These are phyloP conservation scores for Sphinx pinastri DNA, from an alignment of 2,888 invertebrate genomes.

Conservation along the genomic window DNA sequence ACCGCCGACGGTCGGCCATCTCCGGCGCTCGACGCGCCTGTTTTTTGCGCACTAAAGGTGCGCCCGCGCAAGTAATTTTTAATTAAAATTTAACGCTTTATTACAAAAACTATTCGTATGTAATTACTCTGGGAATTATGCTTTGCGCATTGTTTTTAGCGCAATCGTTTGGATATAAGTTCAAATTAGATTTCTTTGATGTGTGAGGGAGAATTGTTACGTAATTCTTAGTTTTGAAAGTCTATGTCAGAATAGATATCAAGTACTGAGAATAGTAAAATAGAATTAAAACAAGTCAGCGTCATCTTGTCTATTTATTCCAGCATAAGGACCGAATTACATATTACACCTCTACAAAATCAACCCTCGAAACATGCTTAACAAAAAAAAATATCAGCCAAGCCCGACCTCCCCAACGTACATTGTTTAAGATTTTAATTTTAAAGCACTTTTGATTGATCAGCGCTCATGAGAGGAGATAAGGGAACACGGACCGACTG, in stretches of 20 bases:
- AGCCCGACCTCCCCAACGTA: slow-evolving; percentile 31
- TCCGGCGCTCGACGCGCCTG: slow-evolving; percentile 50
- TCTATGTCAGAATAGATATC: too few relatives aligned
- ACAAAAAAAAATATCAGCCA: not conserved
- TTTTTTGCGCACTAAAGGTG: slow-evolving; percentile 57
- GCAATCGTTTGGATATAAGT: too few relatives aligned
- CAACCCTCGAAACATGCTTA: not conserved
- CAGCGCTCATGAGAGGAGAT: slow-evolving; percentile 64
- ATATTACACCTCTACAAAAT: not conserved
- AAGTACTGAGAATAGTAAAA: not conserved
- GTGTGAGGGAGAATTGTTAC: too few relatives aligned
- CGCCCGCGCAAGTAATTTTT: slow-evolving; percentile 63
- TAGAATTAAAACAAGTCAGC: not conserved
- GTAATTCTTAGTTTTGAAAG: too few relatives aligned
- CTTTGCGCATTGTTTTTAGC: slow-evolving; percentile 9
- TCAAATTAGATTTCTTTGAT: too few relatives aligned
- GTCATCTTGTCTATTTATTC: too few relatives aligned
- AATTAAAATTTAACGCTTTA: slow-evolving; percentile 78
- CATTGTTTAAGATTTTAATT: slow-evolving; percentile 70
- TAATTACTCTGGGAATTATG: slow-evolving; percentile 25
- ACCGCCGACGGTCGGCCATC: slow-evolving; percentile 60
- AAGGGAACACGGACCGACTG: slow-evolving; percentile 65
- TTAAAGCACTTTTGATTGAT: slow-evolving; percentile 71
- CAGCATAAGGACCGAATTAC: too few relatives aligned
- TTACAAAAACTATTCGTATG: slow-evolving; percentile 68